Evolutionary conservation across 2,113 vertebrate species (phyloP), one percentile per base, ranked within the genome.

Genomic region (Dipodomys spectabilis): DNA sequence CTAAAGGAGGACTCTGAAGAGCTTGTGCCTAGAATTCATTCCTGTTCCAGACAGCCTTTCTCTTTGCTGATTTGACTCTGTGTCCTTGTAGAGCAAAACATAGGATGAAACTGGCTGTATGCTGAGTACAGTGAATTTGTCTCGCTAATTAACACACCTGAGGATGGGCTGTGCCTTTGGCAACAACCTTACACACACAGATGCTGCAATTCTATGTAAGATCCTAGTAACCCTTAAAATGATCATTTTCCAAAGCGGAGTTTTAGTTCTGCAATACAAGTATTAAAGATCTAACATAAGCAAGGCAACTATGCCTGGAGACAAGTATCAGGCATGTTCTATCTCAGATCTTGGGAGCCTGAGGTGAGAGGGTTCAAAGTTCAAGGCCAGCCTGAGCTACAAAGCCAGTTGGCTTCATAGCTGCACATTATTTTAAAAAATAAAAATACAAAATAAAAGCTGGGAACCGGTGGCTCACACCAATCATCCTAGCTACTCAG

Each of bases 221-320:
- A 68, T 84, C 19, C 44, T 67, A 85, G 45, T 23, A 27, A 62
- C 88, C 3, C 20, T 20, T 53, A 62, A 88, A 93, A 68, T 62
- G 65, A 53, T 73, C 81, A 81, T 91, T 71, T 83, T 35, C n/a
- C 64, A 85, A 92, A 90, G 44, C 11, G 67, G 93, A 64, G 25
- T 75, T 90, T 89, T 72, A 75, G 18, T 30, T 83, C 77, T 83
- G 19, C 71, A 73, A 87, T 83, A 39, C 19, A 75, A 23, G 81
- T 64, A 13, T 82, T 65, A 64, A 81, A 75, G 67, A 60, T 12
- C 16, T 39, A 35, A 86, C 49, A 28, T 13, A 60, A 62, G 53
- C 11, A 5, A 15, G 11, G 57, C 28, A 53, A 13, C 49, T 53
- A 53, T 53, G 15, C 53, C 53, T 18, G 15, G 53, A 57, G 53